Base-by-base conservation (phyloP, 2,797 vertebrate species). In the Pteronotus mesoamericanus region DNA sequence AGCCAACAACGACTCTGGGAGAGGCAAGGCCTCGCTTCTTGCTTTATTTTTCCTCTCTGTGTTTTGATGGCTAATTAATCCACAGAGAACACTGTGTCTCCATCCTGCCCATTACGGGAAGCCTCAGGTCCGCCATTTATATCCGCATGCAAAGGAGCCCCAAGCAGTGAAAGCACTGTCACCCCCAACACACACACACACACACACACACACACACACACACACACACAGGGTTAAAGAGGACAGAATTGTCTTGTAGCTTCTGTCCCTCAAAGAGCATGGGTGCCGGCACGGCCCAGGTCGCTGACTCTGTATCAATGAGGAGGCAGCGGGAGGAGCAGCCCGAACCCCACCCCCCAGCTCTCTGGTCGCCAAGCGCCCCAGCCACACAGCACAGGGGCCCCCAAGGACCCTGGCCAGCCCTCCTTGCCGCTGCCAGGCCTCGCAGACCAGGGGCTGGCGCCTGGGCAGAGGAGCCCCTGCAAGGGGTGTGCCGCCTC, bases 51-150 rank as follows among this genome's bases (percentile, higher is more conserved):
- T 77, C 34, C 34, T 59, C 34, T 82, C 87, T 11, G 34, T 71
- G 87, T 91, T 90, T 83, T 86, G 85, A 89, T 86, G 91, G 84
- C 91, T 97, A 97, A 98, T 95, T 97, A 97, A 92, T 89, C 95
- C 94, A 80, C 80, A 93, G 96, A 80, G 97, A 86, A 86, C 37
- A n/a, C 80, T 15, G 21, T n/a, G 57, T 37, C 34, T 95, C 86
- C 74, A 57, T 29, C 15, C 55, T 51, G 34, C 94, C 97, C 94
- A 75, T 94, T 95, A 95, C 51, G 77, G 83, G 34, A 64, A 53
- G 90, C 64, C 68, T 32, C 68, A 6, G 29, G 37, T 24, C 46
- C 7, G 32, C 16, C n/a, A 12, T 37, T 44, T 22, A 26, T 24
- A 86, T 90, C 51, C 8, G 2, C 0, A 1, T n/a, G 64, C 32